Evolutionary conservation across 2,888 invertebrate species (phyloP).

Genomic region (Ceriagrion tenellum): DNA sequence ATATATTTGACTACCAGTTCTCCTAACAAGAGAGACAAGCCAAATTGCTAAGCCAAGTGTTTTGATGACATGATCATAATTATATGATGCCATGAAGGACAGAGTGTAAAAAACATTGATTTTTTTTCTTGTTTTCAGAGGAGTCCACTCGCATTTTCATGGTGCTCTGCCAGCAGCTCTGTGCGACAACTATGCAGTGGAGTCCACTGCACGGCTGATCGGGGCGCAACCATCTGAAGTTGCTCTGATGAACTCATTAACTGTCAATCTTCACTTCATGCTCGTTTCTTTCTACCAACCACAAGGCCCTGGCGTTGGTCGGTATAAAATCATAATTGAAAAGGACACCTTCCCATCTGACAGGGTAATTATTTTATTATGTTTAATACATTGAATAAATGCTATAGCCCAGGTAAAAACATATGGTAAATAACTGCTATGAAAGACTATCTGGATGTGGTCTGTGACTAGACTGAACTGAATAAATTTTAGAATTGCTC

Average conservation of each 20-base stretch:
- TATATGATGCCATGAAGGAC: too few species aligned
- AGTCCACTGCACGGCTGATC: conserved; percentile 70
- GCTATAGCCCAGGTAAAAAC: too few species aligned
- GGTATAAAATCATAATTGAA: conserved; percentile 81
- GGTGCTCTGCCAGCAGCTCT: conserved; percentile 73
- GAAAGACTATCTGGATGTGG: too few species aligned
- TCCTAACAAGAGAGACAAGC: too few species aligned
- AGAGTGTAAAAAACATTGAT: too few species aligned
- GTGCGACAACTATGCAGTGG: conserved; percentile 74
- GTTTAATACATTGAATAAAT: too few species aligned
- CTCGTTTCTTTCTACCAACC: conserved; percentile 81
- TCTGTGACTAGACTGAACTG: too few species aligned
- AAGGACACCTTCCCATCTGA: conserved; percentile 81
- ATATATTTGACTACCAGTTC: too few species aligned
- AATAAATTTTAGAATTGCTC: too few species aligned
- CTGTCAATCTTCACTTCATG: conserved; percentile 81
- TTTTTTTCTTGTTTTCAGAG: conserved; percentile 72
- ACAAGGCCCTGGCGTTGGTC: conserved; percentile 74
- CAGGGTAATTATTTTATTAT: conserved; percentile 75
- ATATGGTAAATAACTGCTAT: too few species aligned
- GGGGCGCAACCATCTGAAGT: conserved; percentile 77
- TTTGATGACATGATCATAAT: too few species aligned
- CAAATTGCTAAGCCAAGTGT: too few species aligned
- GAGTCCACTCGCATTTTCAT: conserved; percentile 73
- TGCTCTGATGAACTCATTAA: conserved; percentile 80